These are phyloP conservation scores for Anthopleura xanthogrammica DNA, from an alignment of 92 coral and sea anemone species.

Conservation along the genomic window DNA sequence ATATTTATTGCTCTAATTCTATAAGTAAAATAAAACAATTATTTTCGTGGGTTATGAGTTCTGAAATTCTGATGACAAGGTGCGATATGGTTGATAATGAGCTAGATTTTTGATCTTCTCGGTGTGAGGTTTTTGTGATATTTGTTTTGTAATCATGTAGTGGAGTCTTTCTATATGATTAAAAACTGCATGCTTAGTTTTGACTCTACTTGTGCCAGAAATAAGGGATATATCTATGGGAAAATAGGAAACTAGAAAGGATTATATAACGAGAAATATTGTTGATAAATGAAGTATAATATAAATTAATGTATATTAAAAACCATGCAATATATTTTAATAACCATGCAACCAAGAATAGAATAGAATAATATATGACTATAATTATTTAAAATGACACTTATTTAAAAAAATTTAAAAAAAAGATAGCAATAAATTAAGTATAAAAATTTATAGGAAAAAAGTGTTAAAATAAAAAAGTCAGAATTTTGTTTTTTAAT, in stretches of 20 bases:
- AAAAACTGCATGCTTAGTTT: not conserved
- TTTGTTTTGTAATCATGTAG: not conserved
- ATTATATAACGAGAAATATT: not conserved
- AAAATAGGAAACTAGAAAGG: not conserved
- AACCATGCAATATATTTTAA: too few species aligned
- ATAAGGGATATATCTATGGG: not conserved
- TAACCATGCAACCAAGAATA: too few species aligned
- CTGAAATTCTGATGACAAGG: not conserved
- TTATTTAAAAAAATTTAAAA: not conserved
- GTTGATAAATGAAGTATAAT: too few species aligned
- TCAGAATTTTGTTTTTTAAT: too few species aligned
- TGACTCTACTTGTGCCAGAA: not conserved
- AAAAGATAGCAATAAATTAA: not conserved
- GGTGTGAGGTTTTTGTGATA: not conserved
- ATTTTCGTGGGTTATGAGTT: not conserved
- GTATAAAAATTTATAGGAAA: not conserved
- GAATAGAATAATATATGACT: too few species aligned
- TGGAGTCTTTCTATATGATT: not conserved
- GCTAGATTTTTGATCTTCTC: not conserved
- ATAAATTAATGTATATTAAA: too few species aligned
- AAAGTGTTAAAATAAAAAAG: not conserved
- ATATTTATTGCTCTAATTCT: not conserved
- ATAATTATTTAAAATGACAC: too few species aligned
- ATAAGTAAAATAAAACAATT: not conserved
- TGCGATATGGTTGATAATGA: not conserved